Conservation (phyloP, 2,888 invertebrate species). For the Taenaris catops region DNA sequence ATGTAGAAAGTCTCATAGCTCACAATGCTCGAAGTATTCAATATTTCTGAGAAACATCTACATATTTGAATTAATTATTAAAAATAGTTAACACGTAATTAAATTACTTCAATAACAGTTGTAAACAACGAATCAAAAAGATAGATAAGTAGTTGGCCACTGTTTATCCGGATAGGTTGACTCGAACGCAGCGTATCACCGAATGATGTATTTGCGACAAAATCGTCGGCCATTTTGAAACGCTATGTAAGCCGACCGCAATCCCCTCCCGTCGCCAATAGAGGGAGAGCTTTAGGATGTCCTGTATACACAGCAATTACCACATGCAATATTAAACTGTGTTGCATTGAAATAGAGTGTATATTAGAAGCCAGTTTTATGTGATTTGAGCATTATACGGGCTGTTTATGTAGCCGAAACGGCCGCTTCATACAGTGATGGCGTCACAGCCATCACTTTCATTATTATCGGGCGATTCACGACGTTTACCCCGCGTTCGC, state of each 20-base stretch:
- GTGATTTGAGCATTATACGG: slow-evolving; percentile 59
- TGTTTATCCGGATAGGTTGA: too few species aligned
- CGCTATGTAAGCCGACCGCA: slow-evolving; percentile 55
- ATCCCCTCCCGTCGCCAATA: slow-evolving; percentile 53
- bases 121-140: too few species aligned
- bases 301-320: slow-evolving; percentile 32
- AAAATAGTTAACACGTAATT: too few species aligned
- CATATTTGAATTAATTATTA: too few species aligned
- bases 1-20: too few species aligned
- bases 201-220: slow-evolving; percentile 31
- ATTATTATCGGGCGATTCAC: slow-evolving; percentile 80
- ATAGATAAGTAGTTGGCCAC: too few species aligned
- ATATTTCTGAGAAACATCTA: too few species aligned
- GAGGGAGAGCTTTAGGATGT: slow-evolving; percentile 48
- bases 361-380: slow-evolving; percentile 26
- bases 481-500: slow-evolving; percentile 70
- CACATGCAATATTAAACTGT: slow-evolving; percentile 33
- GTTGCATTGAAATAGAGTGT: slow-evolving; percentile 19
- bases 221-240: slow-evolving; percentile 71
- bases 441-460: slow-evolving; percentile 76
- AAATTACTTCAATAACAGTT: too few species aligned
- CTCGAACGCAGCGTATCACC: slow-evolving; percentile 10
- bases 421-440: slow-evolving; percentile 78
- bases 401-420: slow-evolving; percentile 80
- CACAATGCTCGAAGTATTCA: too few species aligned